Evolutionary conservation across 2,113 vertebrate species (phyloP), one percentile per base, ranked within the genome.

Genomic region (Panthera tigris): DNA sequence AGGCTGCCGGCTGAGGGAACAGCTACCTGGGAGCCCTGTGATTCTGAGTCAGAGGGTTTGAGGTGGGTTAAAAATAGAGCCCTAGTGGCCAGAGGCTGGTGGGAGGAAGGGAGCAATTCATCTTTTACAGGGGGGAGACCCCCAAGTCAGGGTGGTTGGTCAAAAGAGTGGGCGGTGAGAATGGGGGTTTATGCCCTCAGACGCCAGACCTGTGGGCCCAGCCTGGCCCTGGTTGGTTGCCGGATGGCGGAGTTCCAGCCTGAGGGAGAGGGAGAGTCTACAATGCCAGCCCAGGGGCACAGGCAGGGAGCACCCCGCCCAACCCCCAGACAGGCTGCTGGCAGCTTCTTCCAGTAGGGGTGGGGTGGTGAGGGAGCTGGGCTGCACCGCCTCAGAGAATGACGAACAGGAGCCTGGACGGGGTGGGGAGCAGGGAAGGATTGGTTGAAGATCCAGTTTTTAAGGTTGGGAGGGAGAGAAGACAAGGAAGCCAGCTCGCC

Each of bases 1-100:
- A 1, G 68, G 93, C 52, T 16, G 65, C 21, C 18, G 21, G 55
- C 86, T 0, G 18, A 48, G 63, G 89, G 89, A 94, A 92, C 89
- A 76, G 94, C 93, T 97, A 91, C 95, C 97, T 98, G 97, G 97
- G 57, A 97, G 90, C 97, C 95, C 97, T 97, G 96, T 98, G 97
- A 96, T 96, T 97, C 97, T 98, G 97, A 98, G 92, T 98, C 98
- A 98, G 97, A 98, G 95, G 83, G 92, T 97, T 94, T 55, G 92
- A 98, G 96, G 97, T 97, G 95, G 92, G 80, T 97, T 98, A 98
- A 97, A 97, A 98, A 98, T 98, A 98, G 97, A 95, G 85, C 88
- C 93, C 69, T n/a, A 73, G 94, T 89, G 97, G 91, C 96, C 94
- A 93, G 71, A 88, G 11, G 21, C 41, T 57, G 92, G 87, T 76